Percentiles rank a stretch among this genome's conserved stretches.
Evolutionary conservation across 2,797 vertebrate species (phyloP).

Genomic region (Pagetopsis macropterus): DNA sequence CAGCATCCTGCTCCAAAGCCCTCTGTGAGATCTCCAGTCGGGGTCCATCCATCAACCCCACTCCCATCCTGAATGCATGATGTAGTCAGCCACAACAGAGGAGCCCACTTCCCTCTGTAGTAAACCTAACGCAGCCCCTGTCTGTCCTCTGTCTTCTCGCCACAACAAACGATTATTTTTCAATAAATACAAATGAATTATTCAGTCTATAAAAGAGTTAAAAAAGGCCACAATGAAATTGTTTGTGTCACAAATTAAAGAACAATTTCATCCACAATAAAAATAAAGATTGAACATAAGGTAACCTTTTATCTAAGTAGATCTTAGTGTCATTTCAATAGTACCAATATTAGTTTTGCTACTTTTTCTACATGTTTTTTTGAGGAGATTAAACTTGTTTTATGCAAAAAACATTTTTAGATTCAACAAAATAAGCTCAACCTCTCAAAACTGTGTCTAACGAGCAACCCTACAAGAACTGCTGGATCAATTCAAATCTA

Average conservation of each 20-base stretch:
- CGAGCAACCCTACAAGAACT: not conserved
- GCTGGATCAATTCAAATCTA: not conserved
- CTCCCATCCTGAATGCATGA: conserved; percentile 46
- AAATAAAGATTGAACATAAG: not conserved
- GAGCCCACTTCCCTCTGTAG: conserved; percentile 40
- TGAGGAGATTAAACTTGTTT: not conserved
- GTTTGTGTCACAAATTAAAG: not conserved
- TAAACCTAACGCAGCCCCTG: conserved; percentile 49
- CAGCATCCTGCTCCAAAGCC: conserved; percentile 71
- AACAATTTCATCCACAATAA: not conserved
- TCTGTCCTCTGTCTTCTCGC: conserved; percentile 35
- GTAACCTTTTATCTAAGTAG: not conserved
- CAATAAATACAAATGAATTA: not conserved
- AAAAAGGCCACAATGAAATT: too few species aligned
- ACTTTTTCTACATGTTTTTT: not conserved
- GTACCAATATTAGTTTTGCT: too few species aligned
- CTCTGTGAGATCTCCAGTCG: conserved; percentile 77
- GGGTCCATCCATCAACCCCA: conserved; percentile 81
- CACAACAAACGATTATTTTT: not conserved
- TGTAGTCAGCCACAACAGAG: conserved; percentile 52
- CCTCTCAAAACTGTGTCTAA: not conserved
- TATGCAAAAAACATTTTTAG: not conserved
- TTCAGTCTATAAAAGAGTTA: not conserved
- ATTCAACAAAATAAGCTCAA: not conserved
- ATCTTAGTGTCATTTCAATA: not conserved